Evolutionary conservation across 2,888 invertebrate genomes (phyloP).

Genomic region (Heteromurus nitidus): DNA sequence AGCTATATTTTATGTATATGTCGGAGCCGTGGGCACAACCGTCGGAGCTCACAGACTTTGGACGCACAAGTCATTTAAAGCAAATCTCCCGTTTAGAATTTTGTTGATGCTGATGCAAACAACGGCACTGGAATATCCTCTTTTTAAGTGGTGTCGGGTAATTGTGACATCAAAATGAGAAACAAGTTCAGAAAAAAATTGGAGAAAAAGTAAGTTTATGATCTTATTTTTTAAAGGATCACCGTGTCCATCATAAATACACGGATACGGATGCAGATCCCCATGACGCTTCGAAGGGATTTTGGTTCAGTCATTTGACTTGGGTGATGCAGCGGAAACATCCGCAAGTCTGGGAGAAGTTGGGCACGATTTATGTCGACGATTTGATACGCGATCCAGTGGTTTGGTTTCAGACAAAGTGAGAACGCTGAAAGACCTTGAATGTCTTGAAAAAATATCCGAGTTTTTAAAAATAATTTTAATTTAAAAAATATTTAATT

Average conservation of each 20-base stretch:
- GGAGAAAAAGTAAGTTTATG: no score
- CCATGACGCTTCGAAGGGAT: slow-evolving; percentile 91
- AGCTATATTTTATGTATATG: slow-evolving; percentile 71
- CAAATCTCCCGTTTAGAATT: background rate
- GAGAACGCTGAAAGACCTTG: background rate
- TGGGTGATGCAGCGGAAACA: slow-evolving; percentile 95
- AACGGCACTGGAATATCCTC: background rate
- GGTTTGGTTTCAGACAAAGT: slow-evolving; percentile 83
- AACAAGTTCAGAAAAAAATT: background rate
- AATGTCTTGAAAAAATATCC: no score
- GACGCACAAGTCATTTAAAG: slow-evolving; percentile 6
- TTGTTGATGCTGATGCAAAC: slow-evolving; percentile 10
- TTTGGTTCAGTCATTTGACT: slow-evolving; percentile 96
- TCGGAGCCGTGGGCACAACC: slow-evolving; percentile 60
- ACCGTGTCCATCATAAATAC: slow-evolving; percentile 91
- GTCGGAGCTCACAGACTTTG: slow-evolving; percentile 1
- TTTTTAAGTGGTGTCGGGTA: slow-evolving; percentile 74
- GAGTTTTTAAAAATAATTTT: background rate
- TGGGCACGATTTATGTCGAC: slow-evolving; percentile 86
- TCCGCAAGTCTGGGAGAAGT: slow-evolving; percentile 89
- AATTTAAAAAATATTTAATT: background rate
- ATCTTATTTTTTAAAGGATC: no score
- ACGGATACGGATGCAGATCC: slow-evolving; percentile 95
- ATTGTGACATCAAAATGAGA: background rate
- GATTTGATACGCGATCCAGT: slow-evolving; percentile 81